Evolutionary conservation across 2,113 vertebrate species (phyloP).

Genomic region (Eretmochelys imbricata): DNA sequence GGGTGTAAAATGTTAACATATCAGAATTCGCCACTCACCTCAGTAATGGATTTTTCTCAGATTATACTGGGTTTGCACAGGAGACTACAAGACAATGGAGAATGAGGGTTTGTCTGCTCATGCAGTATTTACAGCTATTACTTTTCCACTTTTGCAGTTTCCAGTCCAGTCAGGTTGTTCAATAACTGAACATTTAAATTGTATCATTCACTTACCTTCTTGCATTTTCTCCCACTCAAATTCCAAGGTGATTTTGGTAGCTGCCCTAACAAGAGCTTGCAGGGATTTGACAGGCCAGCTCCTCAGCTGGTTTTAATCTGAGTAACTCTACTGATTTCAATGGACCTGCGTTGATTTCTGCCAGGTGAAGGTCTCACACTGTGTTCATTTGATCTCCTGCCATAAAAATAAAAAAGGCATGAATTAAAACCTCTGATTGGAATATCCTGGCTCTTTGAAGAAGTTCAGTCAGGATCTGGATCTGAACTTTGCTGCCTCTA

Average conservation of each 20-base stretch:
- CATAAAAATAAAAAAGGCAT: not conserved
- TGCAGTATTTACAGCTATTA: not conserved
- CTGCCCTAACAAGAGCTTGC: not conserved
- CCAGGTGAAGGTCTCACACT: not conserved
- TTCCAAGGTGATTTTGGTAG: not conserved
- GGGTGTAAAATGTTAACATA: not conserved
- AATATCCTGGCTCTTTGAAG: not conserved
- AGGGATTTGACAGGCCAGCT: not conserved
- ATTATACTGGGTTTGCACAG: not conserved
- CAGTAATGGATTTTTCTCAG: not conserved
- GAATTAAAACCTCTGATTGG: not conserved
- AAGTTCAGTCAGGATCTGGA: not conserved
- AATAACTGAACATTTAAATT: not conserved
- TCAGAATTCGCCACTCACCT: not conserved
- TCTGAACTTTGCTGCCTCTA: rapidly evolving
- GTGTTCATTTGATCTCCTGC: not conserved
- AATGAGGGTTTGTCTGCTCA: too few species aligned
- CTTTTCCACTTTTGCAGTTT: not conserved
- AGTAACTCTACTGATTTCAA: constrained; percentile 28
- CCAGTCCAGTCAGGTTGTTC: not conserved
- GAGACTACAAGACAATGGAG: not conserved
- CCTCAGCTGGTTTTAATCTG: not conserved
- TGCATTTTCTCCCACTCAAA: not conserved
- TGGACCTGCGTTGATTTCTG: not conserved
- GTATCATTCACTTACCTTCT: not conserved